Conservation (phyloP, 2,113 vertebrate species). For the Podilymbus podiceps region DNA sequence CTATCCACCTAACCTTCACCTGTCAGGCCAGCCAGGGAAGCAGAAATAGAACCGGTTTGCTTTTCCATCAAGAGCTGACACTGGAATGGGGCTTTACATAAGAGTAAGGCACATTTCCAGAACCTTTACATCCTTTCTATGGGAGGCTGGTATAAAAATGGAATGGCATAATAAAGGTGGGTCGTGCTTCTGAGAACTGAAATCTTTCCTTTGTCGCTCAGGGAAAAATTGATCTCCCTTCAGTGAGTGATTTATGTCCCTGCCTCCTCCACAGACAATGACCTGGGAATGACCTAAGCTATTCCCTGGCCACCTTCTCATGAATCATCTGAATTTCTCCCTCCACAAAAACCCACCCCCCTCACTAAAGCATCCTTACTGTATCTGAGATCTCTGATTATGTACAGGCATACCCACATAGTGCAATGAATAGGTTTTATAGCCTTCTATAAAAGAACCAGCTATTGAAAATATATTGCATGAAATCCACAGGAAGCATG, state of each 20-base stretch:
- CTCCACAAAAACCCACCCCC: not conserved
- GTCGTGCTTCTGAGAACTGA: not conserved
- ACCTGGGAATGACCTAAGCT: not conserved
- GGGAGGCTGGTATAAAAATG: not conserved
- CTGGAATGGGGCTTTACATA: not conserved
- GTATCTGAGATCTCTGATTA: not conserved
- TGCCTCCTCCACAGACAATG: not conserved
- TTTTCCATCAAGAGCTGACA: not conserved
- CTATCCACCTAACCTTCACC: not conserved
- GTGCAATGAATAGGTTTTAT: not conserved
- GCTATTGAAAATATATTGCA: not conserved
- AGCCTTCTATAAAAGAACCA: not conserved
- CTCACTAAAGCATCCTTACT: not conserved
- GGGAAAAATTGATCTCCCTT: not conserved
- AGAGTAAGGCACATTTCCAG: not conserved
- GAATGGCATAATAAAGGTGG: not conserved
- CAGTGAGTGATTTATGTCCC: not conserved
- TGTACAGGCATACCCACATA: not conserved
- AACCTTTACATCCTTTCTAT: not conserved
- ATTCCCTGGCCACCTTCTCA: not conserved
- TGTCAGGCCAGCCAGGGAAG: not conserved
- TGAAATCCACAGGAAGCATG: not conserved
- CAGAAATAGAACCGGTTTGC: not conserved
- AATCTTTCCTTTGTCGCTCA: not conserved
- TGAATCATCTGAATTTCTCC: not conserved